phyloP scores from a whole-genome alignment of 2,797 vertebrate genomes.

The Acipenser oxyrinchus region DNA sequence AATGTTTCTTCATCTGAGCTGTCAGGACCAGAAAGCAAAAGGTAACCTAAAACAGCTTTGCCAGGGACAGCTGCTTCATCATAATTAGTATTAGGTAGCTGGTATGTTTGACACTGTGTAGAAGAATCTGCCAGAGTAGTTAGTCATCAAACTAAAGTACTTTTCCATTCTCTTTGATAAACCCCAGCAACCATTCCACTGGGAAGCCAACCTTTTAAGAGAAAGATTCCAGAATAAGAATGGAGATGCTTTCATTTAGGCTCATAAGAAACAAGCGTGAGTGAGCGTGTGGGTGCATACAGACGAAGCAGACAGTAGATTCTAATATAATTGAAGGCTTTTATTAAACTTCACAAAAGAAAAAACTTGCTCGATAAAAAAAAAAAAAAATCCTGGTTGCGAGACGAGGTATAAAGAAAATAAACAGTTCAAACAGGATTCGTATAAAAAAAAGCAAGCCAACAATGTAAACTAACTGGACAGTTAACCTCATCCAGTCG shows the following conservation, averaged over 20 bases:
- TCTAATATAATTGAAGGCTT: too few relatives aligned
- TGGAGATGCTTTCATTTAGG: neutral
- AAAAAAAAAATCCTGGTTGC: too few relatives aligned
- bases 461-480: too few relatives aligned
- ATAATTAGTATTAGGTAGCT: conserved; percentile 50
- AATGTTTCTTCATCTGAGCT: conserved; percentile 56
- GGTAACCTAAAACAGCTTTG: conserved; percentile 51
- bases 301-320: too few relatives aligned
- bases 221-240: neutral
- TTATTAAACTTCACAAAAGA: too few relatives aligned
- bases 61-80: conserved; percentile 53
- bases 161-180: conserved; percentile 22
- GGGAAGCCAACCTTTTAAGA: neutral
- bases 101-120: conserved; percentile 31
- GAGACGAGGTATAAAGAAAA: too few relatives aligned
- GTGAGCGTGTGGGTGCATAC: too few relatives aligned
- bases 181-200: conserved; percentile 28
- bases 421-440: too few relatives aligned
- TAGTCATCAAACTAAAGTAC: conserved; percentile 2
- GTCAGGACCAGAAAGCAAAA: conserved; percentile 50
- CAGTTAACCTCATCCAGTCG: too few relatives aligned
- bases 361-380: too few relatives aligned
- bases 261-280: too few relatives aligned
- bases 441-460: too few relatives aligned
- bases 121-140: conserved; percentile 28